Percentiles rank a stretch among this genome's conserved stretches.
These are phyloP conservation scores for Ariolimax columbianus DNA, from an alignment of 2,888 invertebrate genomes.

Conservation along the genomic window DNA sequence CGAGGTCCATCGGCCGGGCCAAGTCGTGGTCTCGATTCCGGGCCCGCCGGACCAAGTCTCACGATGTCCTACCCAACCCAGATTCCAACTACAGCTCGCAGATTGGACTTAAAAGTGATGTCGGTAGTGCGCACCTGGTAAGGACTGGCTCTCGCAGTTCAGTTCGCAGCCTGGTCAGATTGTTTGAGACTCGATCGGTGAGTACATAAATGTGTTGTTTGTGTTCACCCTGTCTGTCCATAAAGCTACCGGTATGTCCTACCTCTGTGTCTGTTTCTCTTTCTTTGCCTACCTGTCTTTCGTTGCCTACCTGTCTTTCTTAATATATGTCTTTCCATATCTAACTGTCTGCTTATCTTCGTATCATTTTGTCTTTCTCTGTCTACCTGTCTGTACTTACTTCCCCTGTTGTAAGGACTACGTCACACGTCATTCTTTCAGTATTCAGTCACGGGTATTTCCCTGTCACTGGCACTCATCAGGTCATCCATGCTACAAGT, in stretches of 20 bases:
- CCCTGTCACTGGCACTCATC: no score
- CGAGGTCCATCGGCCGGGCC: constrained; percentile 25
- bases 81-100: neutral
- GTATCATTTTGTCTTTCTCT: neutral
- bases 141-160: constrained; percentile 58
- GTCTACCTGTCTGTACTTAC: neutral
- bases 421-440: no score
- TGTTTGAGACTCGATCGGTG: constrained; percentile 59
- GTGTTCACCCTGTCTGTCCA: neutral
- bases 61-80: neutral
- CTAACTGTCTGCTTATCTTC: no score
- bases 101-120: constrained; percentile 52
- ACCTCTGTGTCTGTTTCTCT: no score
- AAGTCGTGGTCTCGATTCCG: constrained; percentile 42
- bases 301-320: no score
- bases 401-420: neutral
- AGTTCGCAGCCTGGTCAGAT: constrained; percentile 57
- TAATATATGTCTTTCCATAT: no score
- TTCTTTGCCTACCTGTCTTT: no score
- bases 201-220: constrained; percentile 6
- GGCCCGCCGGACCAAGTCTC: constrained; percentile 32
- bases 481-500: no score
- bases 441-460: no score
- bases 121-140: constrained; percentile 49
- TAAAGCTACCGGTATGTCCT: neutral